Evolutionary conservation across 2,888 invertebrate genomes (phyloP), one percentile per base, ranked within the genome.

Genomic region (Drosophila sordidula): DNA sequence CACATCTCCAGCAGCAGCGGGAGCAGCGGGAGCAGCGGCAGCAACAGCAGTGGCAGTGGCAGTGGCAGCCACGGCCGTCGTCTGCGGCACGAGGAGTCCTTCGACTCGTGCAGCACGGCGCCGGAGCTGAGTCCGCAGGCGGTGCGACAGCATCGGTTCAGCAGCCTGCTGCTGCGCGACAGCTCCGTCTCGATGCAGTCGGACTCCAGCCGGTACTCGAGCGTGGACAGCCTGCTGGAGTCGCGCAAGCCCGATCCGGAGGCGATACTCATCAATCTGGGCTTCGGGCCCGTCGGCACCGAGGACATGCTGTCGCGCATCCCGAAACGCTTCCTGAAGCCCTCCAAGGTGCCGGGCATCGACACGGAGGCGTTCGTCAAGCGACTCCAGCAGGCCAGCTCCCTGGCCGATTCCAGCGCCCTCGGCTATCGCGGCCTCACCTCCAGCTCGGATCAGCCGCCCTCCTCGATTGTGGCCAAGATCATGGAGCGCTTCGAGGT

Each of bases 221-320:
- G 95, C 87, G 96, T 97, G 36, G 95, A 97, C 90, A 96, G 96
- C 90, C 94, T 98, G 51, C 92, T 98, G 81, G 97, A 97, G 81
- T 94, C 96, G 16, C 94, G 98, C 39, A 95, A 95, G 89, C 96
- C 97, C 22, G 97, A 98, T 93, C 98, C 98, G 0, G 98, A 98
- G 91, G 96, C 97, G 57, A 95, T 98, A 58, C 93, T 98, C 29
- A 92, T 97, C 52, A 96, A 95, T 75, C 93, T 97, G 57, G 97
- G 97, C 11, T 97, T 97, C 91, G 96, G 96, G 0, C 96, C 96
- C 8, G 93, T 94, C 61, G 94, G 94, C 77, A 94, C 95, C 67
- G 94, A 95, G 54, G 95, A 95, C 87, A 94, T 95, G 78, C 91
- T 95, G 16, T 95, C 96, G 61, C 94, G 97, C 79, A 97, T 98